Evolutionary conservation across 1,140 invertebrate genomes (phyloP), one percentile per base, ranked within the genome.

Genomic region (Cydia fagiglandana): DNA sequence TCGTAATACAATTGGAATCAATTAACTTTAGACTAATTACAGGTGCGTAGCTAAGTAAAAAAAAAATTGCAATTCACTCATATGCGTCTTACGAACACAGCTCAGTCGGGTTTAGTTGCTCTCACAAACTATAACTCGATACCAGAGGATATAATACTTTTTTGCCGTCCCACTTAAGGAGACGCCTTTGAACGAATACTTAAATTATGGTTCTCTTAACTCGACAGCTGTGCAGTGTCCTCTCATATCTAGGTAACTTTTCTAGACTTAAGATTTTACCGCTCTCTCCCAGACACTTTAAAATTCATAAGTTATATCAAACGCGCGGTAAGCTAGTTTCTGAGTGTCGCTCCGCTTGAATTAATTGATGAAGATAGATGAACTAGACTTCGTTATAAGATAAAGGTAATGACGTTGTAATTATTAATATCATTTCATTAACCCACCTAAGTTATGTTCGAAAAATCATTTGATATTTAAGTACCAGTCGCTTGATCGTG

Each of bases 251-350:
- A 61, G 20, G 56, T 61, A 61, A 61, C 56, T 61, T 61, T 24
- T 61, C 56, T n/a, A 10, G 56, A 61, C 5, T 61, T 61, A 61
- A 28, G 9, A 53, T 73, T 68, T 56, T 56, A 56, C 56, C 56
- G 56, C 56, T 61, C 56, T 61, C 56, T 17, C 56, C 56, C 56
- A 61, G 56, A 61, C 56, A 61, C 56, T 61, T 61, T 24, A 61
- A 61, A 61, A 61, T 61, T 61, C 56, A 61, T 61, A 61, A 61
- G 56, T 61, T 61, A 61, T 61, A 61, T 61, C 56, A 61, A 61
- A 61, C 56, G 56, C 56, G 56, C 56, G 56, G 56, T 61, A 61
- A 61, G 56, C 56, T 61, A 61, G 56, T 61, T 61, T 75, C 41
- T 66, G 24, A 38, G 30, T 73, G 20, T 61, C 56, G 24, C 24